Base-by-base conservation (phyloP, 1,140 invertebrate species). In the Xylocopa sonorina region DNA sequence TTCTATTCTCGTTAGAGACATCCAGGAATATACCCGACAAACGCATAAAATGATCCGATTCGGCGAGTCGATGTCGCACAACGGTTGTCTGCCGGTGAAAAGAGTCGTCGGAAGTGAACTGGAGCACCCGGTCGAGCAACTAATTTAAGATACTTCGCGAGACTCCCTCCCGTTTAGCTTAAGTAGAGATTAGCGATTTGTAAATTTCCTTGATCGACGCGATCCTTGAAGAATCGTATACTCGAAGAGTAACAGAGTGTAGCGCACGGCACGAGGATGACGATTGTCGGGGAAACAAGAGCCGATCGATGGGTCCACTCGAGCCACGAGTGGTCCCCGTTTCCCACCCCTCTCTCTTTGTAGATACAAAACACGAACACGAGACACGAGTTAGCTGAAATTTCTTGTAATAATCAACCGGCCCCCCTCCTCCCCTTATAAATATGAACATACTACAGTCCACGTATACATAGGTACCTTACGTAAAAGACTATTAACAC, bases 351-450 rank as follows among this genome's bases (percentile, higher is more conserved):
- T 82, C 83, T 85, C 78, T 90, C 86, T 88, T 88, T 92, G 90
- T 92, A 92, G 91, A 92, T 92, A 92, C 87, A 89, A n/a, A 81
- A 34, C 53, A 38, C 24, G 48, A 50, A 43, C 55, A 32, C 32
- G 27, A 34, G 3, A 24, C 50, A 43, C 74, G 88, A n/a, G n/a
- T 72, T 83, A 91, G 88, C 85, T n/a, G 78, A 88, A 69, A 90
- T 89, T 90, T 89, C 87, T 91, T 89, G 86, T 89, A n/a, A 90
- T 91, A 84, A 91, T 86, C 85, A n/a, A n/a, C n/a, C n/a, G n/a
- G 58, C 84, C 67, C 18, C 58, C 10, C 18, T 18, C 68, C 34
- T 27, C n/a, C 32, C 50, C 85, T 82, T 92, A 91, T 91, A 92
- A 90, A 92, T 91, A 91, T 90, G 90, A 91, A 92, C 81, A 88